These are phyloP conservation scores for Hoplostethus atlanticus DNA, from an alignment of 2,797 vertebrate genomes.

Conservation along the genomic window DNA sequence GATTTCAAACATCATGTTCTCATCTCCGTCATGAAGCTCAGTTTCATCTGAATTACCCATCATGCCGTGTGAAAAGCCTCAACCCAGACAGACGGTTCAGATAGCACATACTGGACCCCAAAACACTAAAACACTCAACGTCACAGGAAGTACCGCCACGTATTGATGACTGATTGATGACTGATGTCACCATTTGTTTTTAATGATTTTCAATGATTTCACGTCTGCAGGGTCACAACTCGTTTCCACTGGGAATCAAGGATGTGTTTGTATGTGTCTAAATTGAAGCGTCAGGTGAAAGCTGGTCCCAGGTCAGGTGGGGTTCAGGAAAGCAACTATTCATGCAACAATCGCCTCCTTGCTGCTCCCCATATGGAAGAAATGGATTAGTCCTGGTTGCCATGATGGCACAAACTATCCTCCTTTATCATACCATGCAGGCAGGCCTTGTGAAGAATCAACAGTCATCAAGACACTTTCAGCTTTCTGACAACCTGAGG, in stretches of 20 bases:
- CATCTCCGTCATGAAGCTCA: not conserved
- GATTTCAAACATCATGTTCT: conserved; percentile 10
- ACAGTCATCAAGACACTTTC: too few species aligned
- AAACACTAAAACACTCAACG: too few species aligned
- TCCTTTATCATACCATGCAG: not conserved
- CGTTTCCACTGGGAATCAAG: not conserved
- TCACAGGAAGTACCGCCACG: too few species aligned
- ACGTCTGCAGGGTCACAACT: not conserved
- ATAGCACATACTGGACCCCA: too few species aligned
- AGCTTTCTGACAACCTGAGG: too few species aligned
- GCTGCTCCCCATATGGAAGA: conserved; percentile 9
- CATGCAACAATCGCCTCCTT: not conserved
- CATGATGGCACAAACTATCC: not conserved
- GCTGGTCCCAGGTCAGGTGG: conserved; percentile 14
- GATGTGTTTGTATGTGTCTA: not conserved
- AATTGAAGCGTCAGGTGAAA: too few species aligned
- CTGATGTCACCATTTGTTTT: not conserved
- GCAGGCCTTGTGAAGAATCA: not conserved
- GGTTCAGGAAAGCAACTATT: conserved; percentile 2
- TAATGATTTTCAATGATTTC: not conserved
- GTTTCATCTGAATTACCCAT: conserved; percentile 13
- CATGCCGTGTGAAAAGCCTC: conserved; percentile 2
- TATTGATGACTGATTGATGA: too few species aligned
- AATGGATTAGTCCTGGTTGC: not conserved
- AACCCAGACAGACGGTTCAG: not conserved